Evolutionary conservation across 2,797 vertebrate species (phyloP).

Genomic region (Alcedo atthis): DNA sequence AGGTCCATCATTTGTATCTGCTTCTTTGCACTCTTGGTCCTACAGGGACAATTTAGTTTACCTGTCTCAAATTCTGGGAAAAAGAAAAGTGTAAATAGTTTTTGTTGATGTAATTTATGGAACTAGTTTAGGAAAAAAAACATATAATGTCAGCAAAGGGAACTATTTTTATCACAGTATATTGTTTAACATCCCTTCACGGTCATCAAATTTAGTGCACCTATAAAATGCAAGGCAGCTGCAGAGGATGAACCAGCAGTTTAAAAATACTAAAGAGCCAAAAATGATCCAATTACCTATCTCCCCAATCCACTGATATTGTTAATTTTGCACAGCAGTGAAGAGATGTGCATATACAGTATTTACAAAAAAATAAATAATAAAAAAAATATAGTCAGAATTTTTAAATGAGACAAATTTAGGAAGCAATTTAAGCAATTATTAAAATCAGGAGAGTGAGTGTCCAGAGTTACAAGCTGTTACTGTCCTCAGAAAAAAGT

Average conservation of each 20-base stretch:
- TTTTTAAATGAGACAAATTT: background rate
- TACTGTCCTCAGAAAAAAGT: background rate
- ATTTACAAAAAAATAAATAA: background rate
- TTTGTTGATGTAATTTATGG: slow-evolving; percentile 70
- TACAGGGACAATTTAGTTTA: background rate
- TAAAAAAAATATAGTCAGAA: background rate
- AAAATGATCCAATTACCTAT: slow-evolving; percentile 15
- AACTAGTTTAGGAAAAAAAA: slow-evolving; percentile 39
- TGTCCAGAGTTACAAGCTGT: background rate
- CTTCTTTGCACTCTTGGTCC: background rate
- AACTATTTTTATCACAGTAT: slow-evolving; percentile 77
- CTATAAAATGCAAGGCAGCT: slow-evolving; percentile 75
- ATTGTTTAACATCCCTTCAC: slow-evolving; percentile 77
- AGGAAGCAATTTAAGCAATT: slow-evolving; percentile 9
- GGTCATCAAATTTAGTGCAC: slow-evolving; percentile 75
- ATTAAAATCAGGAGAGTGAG: background rate
- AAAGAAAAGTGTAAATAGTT: slow-evolving; percentile 29
- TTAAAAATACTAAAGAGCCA: slow-evolving; percentile 71
- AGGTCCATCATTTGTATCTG: background rate
- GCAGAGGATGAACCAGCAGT: slow-evolving; percentile 70
- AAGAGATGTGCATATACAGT: background rate
- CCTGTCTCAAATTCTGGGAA: background rate
- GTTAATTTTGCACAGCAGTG: background rate
- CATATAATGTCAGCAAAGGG: slow-evolving; percentile 73
- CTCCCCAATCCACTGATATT: background rate